These are phyloP conservation scores for Sycophila texana DNA, from an alignment of 2,888 invertebrate species.

Conservation along the genomic window DNA sequence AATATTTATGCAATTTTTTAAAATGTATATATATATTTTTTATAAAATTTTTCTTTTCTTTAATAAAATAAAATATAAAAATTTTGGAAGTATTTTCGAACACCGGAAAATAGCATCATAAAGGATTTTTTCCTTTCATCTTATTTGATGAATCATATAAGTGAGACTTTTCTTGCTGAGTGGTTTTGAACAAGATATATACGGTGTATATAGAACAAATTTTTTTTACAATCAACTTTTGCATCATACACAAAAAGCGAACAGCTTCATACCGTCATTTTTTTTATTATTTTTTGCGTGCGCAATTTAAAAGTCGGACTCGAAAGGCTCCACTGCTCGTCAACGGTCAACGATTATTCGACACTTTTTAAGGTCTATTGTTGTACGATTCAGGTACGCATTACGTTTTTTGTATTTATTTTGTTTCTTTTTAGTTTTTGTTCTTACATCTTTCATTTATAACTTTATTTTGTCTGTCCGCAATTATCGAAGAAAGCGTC, in stretches of 20 bases:
- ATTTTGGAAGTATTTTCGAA: not conserved
- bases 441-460: slow-evolving; percentile 36
- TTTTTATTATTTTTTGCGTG: slow-evolving; percentile 28
- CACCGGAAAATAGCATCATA: no score
- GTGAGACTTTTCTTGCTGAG: slow-evolving; percentile 47
- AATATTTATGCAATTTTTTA: not conserved
- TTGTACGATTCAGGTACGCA: slow-evolving; percentile 58
- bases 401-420: slow-evolving; percentile 51
- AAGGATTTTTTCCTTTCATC: no score
- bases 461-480: slow-evolving; percentile 37
- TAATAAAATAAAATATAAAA: slow-evolving; percentile 3
- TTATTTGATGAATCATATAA: no score
- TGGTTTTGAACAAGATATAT: slow-evolving; percentile 31
- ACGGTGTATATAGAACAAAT: slow-evolving; percentile 32
- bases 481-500: slow-evolving; percentile 34
- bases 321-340: slow-evolving; percentile 54
- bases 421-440: slow-evolving; percentile 34
- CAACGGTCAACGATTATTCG: slow-evolving; percentile 52
- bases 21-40: not conserved
- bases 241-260: slow-evolving; percentile 44
- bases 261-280: slow-evolving; percentile 24
- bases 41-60: not conserved
- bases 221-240: slow-evolving; percentile 50
- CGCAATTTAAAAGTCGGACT: slow-evolving; percentile 49
- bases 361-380: slow-evolving; percentile 55